Evolutionary conservation across 2,888 invertebrate genomes (phyloP).

Genomic region (Tanypteryx hageni): DNA sequence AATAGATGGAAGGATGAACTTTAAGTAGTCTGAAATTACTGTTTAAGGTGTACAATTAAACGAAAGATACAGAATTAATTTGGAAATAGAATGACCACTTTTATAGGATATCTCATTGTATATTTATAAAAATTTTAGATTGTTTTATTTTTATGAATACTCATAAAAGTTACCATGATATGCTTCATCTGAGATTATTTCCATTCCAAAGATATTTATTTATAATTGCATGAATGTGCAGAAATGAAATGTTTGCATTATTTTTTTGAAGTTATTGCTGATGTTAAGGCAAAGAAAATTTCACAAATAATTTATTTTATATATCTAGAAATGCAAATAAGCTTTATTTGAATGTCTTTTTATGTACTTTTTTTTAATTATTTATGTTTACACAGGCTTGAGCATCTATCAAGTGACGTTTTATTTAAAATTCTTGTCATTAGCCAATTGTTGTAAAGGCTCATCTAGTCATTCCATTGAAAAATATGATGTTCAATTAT

Average conservation of each 20-base stretch:
- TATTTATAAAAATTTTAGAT: neutral
- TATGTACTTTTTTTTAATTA: neutral
- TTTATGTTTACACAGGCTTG: neutral
- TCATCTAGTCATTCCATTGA: conserved; percentile 22
- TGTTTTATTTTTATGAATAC: neutral
- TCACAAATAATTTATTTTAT: neutral
- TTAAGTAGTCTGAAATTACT: neutral
- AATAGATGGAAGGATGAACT: neutral
- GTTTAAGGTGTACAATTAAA: neutral
- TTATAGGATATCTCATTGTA: neutral
- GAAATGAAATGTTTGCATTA: too few relatives aligned
- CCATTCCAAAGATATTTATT: neutral
- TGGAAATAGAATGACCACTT: neutral
- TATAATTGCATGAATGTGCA: neutral
- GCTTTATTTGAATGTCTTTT: neutral
- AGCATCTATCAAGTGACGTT: neutral
- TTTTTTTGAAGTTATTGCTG: too few relatives aligned
- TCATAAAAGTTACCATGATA: neutral
- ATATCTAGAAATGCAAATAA: neutral
- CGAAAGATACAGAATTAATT: neutral
- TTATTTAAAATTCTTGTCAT: neutral
- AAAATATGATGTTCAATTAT: conserved; percentile 18
- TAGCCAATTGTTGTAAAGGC: conserved; percentile 18
- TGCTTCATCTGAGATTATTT: neutral
- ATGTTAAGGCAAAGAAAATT: neutral